Evolutionary conservation across 2,113 vertebrate species (phyloP).

Genomic region (Pseudolaguvia tuberculata): DNA sequence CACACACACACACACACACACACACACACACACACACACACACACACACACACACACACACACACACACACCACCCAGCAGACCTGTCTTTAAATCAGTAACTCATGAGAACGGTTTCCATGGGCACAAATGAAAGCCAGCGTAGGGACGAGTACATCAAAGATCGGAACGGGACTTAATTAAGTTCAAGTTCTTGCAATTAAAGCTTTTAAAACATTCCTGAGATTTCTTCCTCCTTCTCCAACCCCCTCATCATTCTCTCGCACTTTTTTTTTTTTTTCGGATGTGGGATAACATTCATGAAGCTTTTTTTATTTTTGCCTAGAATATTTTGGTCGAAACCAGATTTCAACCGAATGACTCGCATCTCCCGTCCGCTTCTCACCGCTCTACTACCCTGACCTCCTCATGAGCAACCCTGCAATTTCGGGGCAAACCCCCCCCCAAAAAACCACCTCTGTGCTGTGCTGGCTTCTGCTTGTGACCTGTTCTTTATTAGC

Average conservation of each 20-base stretch:
- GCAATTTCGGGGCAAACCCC: slow-evolving; percentile 42
- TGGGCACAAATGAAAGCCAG: slow-evolving; percentile 53
- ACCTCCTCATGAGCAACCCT: slow-evolving; percentile 35
- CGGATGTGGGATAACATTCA: slow-evolving; percentile 24
- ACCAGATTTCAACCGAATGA: background rate
- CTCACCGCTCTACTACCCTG: slow-evolving; percentile 4
- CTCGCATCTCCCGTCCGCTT: background rate
- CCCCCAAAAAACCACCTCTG: slow-evolving; percentile 36
- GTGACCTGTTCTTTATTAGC: slow-evolving; percentile 50
- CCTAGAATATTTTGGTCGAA: background rate
- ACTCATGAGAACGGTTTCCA: slow-evolving; percentile 48
- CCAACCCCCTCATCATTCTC: slow-evolving; percentile 11
- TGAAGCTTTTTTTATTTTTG: slow-evolving; percentile 2
- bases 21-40: no score
- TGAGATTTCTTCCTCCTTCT: slow-evolving; percentile 31
- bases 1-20: no score
- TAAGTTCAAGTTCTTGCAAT: slow-evolving; percentile 47
- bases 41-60: slow-evolving; percentile 42
- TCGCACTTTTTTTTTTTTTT: background rate
- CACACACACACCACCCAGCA: slow-evolving; percentile 17
- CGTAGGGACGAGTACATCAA: slow-evolving; percentile 48
- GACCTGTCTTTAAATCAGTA: slow-evolving; percentile 38
- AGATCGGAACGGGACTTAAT: slow-evolving; percentile 50
- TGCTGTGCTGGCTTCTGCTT: slow-evolving; percentile 40
- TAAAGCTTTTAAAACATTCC: slow-evolving; percentile 51